These are phyloP conservation scores for Contarinia nasturtii DNA, from an alignment of 1,140 invertebrate species.

Conservation along the genomic window DNA sequence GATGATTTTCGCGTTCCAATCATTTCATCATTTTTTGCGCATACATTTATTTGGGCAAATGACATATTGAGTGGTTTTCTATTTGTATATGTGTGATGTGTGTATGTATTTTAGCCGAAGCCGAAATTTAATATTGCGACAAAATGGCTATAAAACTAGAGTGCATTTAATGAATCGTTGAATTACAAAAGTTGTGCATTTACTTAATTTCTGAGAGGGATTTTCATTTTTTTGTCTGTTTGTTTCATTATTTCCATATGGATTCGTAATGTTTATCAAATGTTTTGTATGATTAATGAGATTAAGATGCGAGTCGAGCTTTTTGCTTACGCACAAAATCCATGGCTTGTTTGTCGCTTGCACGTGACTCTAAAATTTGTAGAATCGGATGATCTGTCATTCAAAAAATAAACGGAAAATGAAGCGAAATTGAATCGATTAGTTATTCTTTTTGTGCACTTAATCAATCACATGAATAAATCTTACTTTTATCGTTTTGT, in stretches of 20 bases:
- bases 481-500: constrained; percentile 67
- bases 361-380: constrained; percentile 63
- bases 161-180: neutral
- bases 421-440: too few species aligned
- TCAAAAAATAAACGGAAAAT: too few species aligned
- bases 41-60: too few species aligned
- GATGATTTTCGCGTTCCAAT: too few species aligned
- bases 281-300: too few species aligned
- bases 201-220: neutral
- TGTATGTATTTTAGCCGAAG: too few species aligned
- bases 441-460: too few species aligned
- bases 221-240: constrained; percentile 8
- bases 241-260: constrained; percentile 15
- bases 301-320: constrained; percentile 16
- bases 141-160: neutral
- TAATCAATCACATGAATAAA: too few species aligned
- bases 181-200: neutral
- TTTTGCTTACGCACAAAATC: constrained; percentile 82
- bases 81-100: too few species aligned
- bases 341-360: constrained; percentile 64
- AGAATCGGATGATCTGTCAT: constrained; percentile 56
- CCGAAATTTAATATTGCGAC: neutral
- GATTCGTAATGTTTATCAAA: too few species aligned
- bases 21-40: too few species aligned
- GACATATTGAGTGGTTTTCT: too few species aligned